phyloP scores from a whole-genome alignment of 2,888 invertebrate species.

The Drosophila dives region DNA sequence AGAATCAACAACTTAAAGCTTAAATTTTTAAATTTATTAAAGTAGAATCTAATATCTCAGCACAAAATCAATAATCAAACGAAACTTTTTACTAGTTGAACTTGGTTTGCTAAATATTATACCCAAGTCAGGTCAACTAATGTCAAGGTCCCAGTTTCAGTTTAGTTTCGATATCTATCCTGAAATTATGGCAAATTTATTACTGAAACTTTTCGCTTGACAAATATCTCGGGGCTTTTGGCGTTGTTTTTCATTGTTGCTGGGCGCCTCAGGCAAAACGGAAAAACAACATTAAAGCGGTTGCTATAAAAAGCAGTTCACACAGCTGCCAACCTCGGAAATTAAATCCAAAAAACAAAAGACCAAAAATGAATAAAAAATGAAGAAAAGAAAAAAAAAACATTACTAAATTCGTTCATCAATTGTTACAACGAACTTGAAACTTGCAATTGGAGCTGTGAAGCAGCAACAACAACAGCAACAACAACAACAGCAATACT shows the following conservation, averaged over 20 bases:
- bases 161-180: constrained; percentile 2
- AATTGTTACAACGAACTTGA: constrained; percentile 61
- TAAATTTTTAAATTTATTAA: background rate
- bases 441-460: constrained; percentile 50
- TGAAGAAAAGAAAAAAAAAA: constrained; percentile 11
- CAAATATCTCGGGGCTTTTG: constrained; percentile 15
- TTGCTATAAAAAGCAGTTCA: constrained; percentile 22
- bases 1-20: background rate
- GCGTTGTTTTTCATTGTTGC: background rate
- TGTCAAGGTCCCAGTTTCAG: constrained; percentile 19
- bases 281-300: constrained; percentile 19
- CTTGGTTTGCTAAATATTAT: background rate
- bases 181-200: constrained; percentile 24
- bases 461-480: constrained; percentile 7
- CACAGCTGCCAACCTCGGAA: constrained; percentile 38
- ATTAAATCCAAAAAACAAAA: constrained; percentile 30
- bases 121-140: constrained; percentile 1
- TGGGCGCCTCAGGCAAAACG: background rate
- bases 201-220: constrained; percentile 1
- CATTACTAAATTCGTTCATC: constrained; percentile 24
- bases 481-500: constrained; percentile 9
- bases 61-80: background rate
- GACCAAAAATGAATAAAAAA: constrained; percentile 8
- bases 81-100: background rate
- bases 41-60: background rate